phyloP scores from a whole-genome alignment of 2,797 vertebrate genomes.

The Coregonus ussuriensis region DNA sequence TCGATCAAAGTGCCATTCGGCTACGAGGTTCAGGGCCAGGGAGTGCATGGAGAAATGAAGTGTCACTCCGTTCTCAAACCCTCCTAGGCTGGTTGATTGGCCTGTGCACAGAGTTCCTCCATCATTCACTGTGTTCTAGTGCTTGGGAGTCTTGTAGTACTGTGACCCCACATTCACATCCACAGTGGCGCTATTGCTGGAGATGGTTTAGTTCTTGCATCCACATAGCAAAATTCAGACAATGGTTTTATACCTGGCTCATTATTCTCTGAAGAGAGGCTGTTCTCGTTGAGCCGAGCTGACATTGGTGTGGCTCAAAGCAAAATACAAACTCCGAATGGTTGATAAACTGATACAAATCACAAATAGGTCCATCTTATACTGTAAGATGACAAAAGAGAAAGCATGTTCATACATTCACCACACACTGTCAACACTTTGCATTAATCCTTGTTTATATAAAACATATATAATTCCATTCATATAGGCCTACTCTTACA shows the following conservation, averaged over 20 bases:
- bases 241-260: conserved; percentile 40
- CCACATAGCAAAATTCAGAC: conserved; percentile 38
- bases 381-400: background rate
- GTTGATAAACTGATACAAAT: background rate
- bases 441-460: background rate
- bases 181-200: conserved; percentile 29
- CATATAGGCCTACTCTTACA: background rate
- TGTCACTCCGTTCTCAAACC: conserved; percentile 76
- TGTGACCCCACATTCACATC: conserved; percentile 61
- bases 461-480: background rate
- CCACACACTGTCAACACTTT: background rate
- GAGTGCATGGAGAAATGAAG: conserved; percentile 80
- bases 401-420: background rate
- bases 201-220: conserved; percentile 31
- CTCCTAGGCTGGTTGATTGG: conserved; percentile 68
- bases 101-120: conserved; percentile 51
- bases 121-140: conserved; percentile 64
- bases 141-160: conserved; percentile 62
- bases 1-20: conserved; percentile 90
- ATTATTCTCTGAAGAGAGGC: conserved; percentile 35
- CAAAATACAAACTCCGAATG: background rate
- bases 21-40: conserved; percentile 72
- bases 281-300: conserved; percentile 34
- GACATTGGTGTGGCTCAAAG: conserved; percentile 5
- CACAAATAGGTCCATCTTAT: background rate